These are phyloP conservation scores for Lepidostoma basale DNA, from an alignment of 1,140 invertebrate genomes.

Conservation along the genomic window DNA sequence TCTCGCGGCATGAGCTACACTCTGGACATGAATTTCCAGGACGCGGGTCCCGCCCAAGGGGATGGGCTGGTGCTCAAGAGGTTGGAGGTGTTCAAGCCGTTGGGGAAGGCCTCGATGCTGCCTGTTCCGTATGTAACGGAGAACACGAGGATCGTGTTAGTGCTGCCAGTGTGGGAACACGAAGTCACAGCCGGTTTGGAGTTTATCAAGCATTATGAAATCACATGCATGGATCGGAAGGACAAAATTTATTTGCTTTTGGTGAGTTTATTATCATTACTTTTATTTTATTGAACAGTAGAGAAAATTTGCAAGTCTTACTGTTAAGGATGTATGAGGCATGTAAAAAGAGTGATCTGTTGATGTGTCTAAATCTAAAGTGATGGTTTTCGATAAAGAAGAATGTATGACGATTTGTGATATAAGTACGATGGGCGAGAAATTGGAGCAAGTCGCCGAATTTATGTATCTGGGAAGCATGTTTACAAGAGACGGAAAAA, in stretches of 20 bases:
- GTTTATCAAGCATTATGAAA: slow-evolving; percentile 76
- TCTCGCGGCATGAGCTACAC: slow-evolving; percentile 88
- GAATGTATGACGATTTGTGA: too few species aligned
- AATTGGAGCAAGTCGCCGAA: too few species aligned
- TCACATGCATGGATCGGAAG: slow-evolving; percentile 73
- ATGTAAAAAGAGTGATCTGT: too few species aligned
- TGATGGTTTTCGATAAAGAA: too few species aligned
- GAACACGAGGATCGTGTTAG: slow-evolving; percentile 77
- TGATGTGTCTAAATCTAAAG: too few species aligned
- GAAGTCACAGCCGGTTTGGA: slow-evolving; percentile 60
- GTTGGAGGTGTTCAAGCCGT: slow-evolving; percentile 73
- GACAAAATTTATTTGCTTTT: slow-evolving; percentile 80
- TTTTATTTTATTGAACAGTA: background rate
- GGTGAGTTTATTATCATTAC: slow-evolving; percentile 50
- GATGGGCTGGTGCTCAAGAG: slow-evolving; percentile 22
- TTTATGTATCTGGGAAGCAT: too few species aligned
- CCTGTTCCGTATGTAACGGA: slow-evolving; percentile 92
- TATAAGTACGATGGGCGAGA: too few species aligned
- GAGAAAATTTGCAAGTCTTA: too few species aligned
- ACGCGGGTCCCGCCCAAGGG: slow-evolving; percentile 48
- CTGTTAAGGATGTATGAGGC: too few species aligned
- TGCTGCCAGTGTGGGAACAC: slow-evolving; percentile 65
- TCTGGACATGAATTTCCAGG: slow-evolving; percentile 71
- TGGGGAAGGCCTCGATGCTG: slow-evolving; percentile 84
- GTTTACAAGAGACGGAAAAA: too few species aligned